Conservation (phyloP, 2,113 vertebrate genomes). For the Ailuropoda melanoleuca region DNA sequence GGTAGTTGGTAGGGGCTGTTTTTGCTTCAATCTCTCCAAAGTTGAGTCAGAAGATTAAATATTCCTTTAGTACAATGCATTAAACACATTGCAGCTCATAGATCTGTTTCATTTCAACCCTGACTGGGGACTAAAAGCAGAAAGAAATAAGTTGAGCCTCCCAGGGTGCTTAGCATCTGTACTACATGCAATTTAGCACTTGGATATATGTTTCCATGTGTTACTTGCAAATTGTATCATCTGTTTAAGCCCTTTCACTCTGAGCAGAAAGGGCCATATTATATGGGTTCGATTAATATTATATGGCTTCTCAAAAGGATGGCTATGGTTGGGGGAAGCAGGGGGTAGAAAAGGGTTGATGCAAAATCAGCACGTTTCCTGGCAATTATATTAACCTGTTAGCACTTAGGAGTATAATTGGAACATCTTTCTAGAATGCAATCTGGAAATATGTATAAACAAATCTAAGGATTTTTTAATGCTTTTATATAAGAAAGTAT, state of each 20-base stretch:
- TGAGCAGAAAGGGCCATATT: slow-evolving; percentile 48
- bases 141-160: slow-evolving; percentile 43
- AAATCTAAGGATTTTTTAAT: background rate
- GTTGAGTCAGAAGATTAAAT: background rate
- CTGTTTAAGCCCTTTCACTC: slow-evolving; percentile 68
- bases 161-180: slow-evolving; percentile 69
- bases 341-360: slow-evolving; percentile 38
- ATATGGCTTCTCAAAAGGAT: slow-evolving; percentile 48
- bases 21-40: background rate
- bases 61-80: slow-evolving; percentile 5
- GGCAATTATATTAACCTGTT: slow-evolving; percentile 47
- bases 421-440: slow-evolving; percentile 48
- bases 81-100: background rate
- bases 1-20: background rate
- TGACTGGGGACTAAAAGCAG: background rate
- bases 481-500: slow-evolving; percentile 33
- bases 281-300: slow-evolving; percentile 62
- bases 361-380: slow-evolving; percentile 58
- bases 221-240: slow-evolving; percentile 70
- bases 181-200: slow-evolving; percentile 46
- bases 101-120: slow-evolving; percentile 42
- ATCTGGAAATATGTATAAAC: slow-evolving; percentile 40
- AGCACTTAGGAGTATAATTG: slow-evolving; percentile 45
- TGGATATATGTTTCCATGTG: slow-evolving; percentile 68
- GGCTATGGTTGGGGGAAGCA: background rate